A percentile compares a stretch with the other conserved stretches of the same genome.
phyloP scores from a whole-genome alignment of 53 echinoderm and acorn worm genomes.

The Patiria pectinifera region DNA sequence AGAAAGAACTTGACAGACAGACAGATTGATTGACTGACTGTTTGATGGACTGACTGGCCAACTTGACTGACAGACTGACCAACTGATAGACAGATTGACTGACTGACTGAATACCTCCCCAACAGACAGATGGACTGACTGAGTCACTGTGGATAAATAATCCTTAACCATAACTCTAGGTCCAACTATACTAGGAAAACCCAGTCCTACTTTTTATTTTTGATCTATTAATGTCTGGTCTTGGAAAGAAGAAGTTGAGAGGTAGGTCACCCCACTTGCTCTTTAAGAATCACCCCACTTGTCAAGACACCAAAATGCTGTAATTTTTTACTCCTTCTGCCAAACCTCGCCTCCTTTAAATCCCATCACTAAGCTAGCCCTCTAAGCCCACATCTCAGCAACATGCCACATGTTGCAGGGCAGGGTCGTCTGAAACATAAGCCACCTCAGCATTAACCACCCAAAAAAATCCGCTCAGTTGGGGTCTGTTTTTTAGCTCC shows the following conservation, averaged over 20 bases:
- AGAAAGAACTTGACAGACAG: too few relatives aligned
- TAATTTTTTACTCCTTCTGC: background rate
- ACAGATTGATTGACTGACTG: background rate
- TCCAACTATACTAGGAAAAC: too few relatives aligned
- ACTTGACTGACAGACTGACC: too few relatives aligned
- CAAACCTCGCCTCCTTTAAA: background rate
- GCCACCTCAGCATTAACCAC: constrained; percentile 16
- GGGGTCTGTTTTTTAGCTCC: constrained; percentile 39
- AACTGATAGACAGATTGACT: too few relatives aligned
- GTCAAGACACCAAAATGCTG: background rate
- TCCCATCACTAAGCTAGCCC: background rate
- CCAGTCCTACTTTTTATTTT: too few relatives aligned
- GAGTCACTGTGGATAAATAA: too few relatives aligned
- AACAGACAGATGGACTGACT: too few relatives aligned
- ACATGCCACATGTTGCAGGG: constrained; percentile 48
- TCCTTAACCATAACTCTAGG: too few relatives aligned
- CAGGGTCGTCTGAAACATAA: constrained; percentile 16
- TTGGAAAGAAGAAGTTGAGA: too few relatives aligned
- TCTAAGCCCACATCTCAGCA: background rate
- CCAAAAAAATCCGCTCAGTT: constrained; percentile 9
- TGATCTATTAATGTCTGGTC: too few relatives aligned
- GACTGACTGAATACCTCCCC: too few relatives aligned
- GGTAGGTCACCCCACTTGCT: background rate
- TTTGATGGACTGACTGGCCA: background rate
- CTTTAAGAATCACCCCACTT: background rate